phyloP scores from a whole-genome alignment of 2,797 vertebrate genomes.

The Lophius americanus region DNA sequence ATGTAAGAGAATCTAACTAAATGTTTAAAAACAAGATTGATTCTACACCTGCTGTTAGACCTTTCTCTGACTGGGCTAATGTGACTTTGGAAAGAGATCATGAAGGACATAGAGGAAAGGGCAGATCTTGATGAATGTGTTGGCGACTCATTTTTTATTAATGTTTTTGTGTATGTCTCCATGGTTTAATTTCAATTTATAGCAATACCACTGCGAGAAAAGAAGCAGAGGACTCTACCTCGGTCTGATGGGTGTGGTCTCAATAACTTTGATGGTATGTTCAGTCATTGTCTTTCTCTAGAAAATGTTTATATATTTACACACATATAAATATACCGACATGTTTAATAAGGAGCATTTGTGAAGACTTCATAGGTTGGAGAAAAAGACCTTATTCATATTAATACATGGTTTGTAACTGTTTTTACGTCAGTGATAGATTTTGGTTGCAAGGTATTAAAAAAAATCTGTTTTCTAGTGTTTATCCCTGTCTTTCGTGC shows the following conservation, averaged over 20 bases:
- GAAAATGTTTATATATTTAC: too few relatives aligned
- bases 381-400: not conserved
- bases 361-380: too few relatives aligned
- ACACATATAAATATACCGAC: not conserved
- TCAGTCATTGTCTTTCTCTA: constrained; percentile 29
- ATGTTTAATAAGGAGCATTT: not conserved
- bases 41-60: not conserved
- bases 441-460: constrained; percentile 6
- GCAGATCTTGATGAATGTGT: not conserved
- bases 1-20: constrained; percentile 59
- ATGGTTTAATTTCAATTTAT: constrained; percentile 26
- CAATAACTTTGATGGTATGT: constrained; percentile 65
- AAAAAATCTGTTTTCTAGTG: not conserved
- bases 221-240: constrained; percentile 71
- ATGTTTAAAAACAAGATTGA: not conserved
- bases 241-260: constrained; percentile 76
- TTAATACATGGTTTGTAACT: not conserved
- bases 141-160: not conserved
- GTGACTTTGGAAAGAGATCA: not conserved
- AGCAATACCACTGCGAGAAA: constrained; percentile 75
- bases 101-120: not conserved
- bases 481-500: not conserved
- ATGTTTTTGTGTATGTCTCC: constrained; percentile 20
- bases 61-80: not conserved
- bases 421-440: not conserved